These are phyloP conservation scores for Saccopteryx leptura DNA, from an alignment of 2,113 vertebrate species.

Conservation along the genomic window DNA sequence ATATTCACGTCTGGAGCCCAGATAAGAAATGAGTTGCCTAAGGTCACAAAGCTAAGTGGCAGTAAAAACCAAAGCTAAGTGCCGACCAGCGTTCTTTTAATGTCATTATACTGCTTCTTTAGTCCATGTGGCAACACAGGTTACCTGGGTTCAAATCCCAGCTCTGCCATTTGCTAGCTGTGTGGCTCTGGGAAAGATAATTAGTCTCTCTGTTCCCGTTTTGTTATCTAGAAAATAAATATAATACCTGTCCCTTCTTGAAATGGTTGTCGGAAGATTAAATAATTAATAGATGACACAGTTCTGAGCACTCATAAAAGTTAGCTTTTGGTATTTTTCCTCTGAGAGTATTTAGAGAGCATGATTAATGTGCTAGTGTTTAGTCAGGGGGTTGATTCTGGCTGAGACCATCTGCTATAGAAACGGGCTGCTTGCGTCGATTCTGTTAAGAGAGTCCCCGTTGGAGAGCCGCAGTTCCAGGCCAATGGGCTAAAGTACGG, in stretches of 20 bases:
- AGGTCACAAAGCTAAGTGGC: not conserved
- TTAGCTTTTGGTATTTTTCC: not conserved
- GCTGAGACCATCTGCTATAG: not conserved
- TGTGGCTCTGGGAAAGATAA: conserved; percentile 9
- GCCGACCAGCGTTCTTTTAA: not conserved
- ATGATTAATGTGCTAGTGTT: not conserved
- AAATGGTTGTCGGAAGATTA: not conserved
- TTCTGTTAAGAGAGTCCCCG: not conserved
- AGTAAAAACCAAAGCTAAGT: not conserved
- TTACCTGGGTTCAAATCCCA: not conserved
- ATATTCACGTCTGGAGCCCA: not conserved
- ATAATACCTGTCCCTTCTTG: not conserved
- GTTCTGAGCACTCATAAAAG: not conserved
- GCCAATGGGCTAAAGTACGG: not conserved
- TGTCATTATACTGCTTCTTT: not conserved
- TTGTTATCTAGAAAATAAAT: conserved; percentile 1
- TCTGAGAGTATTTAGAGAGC: conserved; percentile 38
- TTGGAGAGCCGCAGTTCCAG: not conserved
- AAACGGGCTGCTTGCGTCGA: not conserved
- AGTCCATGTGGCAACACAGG: not conserved
- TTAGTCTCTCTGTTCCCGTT: conserved; percentile 9
- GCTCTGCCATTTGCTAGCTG: not conserved
- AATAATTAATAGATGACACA: not conserved
- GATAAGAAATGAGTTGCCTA: not conserved
- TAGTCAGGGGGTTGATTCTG: not conserved